These are phyloP conservation scores for Carlito syrichta DNA, from an alignment of 2,113 vertebrate species.

Conservation along the genomic window DNA sequence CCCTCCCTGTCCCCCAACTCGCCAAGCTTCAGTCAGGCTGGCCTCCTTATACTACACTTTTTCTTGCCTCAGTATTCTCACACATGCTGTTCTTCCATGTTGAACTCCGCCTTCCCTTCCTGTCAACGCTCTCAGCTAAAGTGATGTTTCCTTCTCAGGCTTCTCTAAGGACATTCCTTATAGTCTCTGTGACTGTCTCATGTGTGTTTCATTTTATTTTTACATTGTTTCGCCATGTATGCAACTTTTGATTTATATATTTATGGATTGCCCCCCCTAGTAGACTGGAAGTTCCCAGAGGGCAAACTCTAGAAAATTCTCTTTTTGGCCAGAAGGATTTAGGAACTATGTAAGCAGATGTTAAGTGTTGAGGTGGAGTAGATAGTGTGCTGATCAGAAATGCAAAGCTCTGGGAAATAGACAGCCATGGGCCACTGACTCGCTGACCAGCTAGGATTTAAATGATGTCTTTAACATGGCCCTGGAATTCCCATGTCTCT, in stretches of 20 bases:
- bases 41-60: not conserved
- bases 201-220: not conserved
- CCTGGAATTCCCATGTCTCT: not conserved
- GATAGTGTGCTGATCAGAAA: not conserved
- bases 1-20: rapidly evolving
- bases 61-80: not conserved
- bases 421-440: not conserved
- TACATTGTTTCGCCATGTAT: not conserved
- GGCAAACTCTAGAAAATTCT: not conserved
- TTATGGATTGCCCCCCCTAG: not conserved
- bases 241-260: not conserved
- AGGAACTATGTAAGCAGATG: not conserved
- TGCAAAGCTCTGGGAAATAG: not conserved
- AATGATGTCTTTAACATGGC: not conserved
- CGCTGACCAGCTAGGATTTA: not conserved
- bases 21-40: not conserved
- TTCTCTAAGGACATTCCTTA: not conserved
- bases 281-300: not conserved
- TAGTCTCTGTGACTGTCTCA: not conserved
- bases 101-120: not conserved
- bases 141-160: not conserved
- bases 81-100: rapidly evolving
- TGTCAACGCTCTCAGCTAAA: not conserved
- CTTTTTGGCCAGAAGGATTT: conserved; percentile 37
- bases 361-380: not conserved